Conservation (phyloP, 37 sponge, comb jelly and placozoan species). For the Diacarnus erythraeanus region DNA sequence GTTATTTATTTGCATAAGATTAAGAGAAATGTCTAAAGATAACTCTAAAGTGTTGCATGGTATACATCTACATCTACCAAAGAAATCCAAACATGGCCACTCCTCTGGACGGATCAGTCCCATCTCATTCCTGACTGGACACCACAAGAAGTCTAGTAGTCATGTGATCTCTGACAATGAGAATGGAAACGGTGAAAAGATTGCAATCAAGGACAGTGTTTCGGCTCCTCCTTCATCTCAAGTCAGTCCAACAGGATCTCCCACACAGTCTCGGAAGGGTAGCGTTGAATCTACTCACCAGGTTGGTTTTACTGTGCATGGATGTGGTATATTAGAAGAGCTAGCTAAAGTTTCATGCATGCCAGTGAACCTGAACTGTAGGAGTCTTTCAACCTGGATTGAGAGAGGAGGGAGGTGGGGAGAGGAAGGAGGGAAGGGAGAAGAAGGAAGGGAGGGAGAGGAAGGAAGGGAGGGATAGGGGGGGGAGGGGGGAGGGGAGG, state of each 20-base stretch:
- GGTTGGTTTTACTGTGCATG: not conserved
- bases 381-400: conserved; percentile 5
- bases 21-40: not conserved
- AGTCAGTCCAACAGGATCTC: not conserved
- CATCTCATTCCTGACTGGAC: conserved; percentile 11
- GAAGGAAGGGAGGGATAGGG: not conserved
- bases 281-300: not conserved
- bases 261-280: not conserved
- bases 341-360: too few species aligned
- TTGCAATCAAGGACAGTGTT: not conserved
- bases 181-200: not conserved
- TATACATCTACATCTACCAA: conserved; percentile 2
- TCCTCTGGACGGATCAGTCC: not conserved
- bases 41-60: not conserved
- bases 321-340: too few species aligned
- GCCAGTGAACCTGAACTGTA: too few species aligned
- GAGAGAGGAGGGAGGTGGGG: conserved; percentile 26
- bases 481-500: too few species aligned
- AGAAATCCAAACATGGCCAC: not conserved
- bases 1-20: too few species aligned
- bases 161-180: not conserved
- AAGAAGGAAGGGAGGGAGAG: conserved; percentile 15
- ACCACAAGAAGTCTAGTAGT: not conserved
- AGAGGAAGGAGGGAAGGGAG: conserved; percentile 38
- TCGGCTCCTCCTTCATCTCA: not conserved